These are phyloP conservation scores for Drosophila helvetica DNA, from an alignment of 2,888 invertebrate genomes.

Conservation along the genomic window DNA sequence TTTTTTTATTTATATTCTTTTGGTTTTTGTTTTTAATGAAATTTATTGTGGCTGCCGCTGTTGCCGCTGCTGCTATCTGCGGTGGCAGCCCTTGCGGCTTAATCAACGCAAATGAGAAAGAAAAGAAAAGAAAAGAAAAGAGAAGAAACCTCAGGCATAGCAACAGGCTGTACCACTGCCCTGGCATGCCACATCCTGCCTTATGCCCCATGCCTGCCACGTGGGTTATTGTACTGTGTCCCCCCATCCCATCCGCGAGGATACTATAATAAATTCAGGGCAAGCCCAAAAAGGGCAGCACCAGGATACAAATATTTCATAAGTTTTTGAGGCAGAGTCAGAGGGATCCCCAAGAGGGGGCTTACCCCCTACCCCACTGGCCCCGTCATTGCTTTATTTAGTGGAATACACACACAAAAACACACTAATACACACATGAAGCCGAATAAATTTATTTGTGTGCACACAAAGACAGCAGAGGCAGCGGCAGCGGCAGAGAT, in stretches of 20 bases:
- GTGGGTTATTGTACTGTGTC: slow-evolving; percentile 31
- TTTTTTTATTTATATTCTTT: neutral
- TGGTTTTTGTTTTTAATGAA: slow-evolving; percentile 54
- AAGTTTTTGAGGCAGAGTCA: slow-evolving; percentile 16
- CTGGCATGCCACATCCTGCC: neutral
- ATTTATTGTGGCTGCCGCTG: slow-evolving; percentile 58
- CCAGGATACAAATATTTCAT: slow-evolving; percentile 46
- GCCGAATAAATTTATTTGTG: slow-evolving; percentile 20
- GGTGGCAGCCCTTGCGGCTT: slow-evolving; percentile 42
- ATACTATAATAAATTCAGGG: slow-evolving; percentile 35
- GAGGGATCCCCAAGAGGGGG: neutral
- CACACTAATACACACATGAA: slow-evolving; percentile 11
- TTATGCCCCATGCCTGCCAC: neutral
- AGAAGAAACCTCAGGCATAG: slow-evolving; percentile 38
- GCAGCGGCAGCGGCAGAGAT: neutral
- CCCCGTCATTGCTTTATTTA: slow-evolving; percentile 6
- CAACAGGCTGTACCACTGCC: slow-evolving; percentile 53
- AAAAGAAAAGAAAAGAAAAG: slow-evolving; percentile 39
- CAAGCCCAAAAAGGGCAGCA: slow-evolving; percentile 37
- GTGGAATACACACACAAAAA: slow-evolving; percentile 9
- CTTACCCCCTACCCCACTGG: neutral
- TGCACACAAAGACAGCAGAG: neutral
- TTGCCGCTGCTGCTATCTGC: slow-evolving; percentile 55
- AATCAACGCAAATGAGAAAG: slow-evolving; percentile 67
- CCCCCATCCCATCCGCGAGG: slow-evolving; percentile 18